Evolutionary conservation across 2,888 invertebrate species (phyloP).

Genomic region (Pammene aurita): DNA sequence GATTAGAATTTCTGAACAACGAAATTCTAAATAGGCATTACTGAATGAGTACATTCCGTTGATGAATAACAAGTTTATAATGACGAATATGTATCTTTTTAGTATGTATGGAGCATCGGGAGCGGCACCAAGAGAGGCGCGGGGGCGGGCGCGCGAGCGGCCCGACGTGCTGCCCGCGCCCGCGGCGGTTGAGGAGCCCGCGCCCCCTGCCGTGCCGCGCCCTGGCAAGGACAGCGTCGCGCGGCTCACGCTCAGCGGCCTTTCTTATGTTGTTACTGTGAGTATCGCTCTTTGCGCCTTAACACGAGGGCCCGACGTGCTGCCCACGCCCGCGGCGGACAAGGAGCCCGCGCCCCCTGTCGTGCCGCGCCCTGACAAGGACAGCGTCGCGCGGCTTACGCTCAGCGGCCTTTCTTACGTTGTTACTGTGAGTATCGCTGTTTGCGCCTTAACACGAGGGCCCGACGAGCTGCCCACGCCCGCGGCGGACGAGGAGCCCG

Average conservation of each 20-base stretch:
- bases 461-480: conserved; percentile 74
- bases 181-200: conserved; percentile 68
- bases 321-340: conserved; percentile 74
- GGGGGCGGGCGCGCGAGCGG: conserved; percentile 77
- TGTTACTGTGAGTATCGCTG: conserved; percentile 85
- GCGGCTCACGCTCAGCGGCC: conserved; percentile 90
- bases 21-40: too few relatives aligned
- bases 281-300: not conserved
- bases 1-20: too few relatives aligned
- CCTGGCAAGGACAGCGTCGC: conserved; percentile 91
- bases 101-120: conserved; percentile 82
- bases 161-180: conserved; percentile 78
- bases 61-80: too few relatives aligned
- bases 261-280: conserved; percentile 91
- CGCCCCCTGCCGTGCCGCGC: conserved; percentile 67
- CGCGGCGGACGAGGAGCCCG: conserved; percentile 71
- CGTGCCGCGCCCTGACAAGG: conserved; percentile 84
- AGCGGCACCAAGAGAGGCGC: conserved; percentile 79
- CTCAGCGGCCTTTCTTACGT: conserved; percentile 87
- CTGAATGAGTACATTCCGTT: too few relatives aligned
- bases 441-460: conserved; percentile 61
- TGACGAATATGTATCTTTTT: conserved; percentile 35
- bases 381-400: conserved; percentile 92
- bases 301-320: conserved; percentile 61
- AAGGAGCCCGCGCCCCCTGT: conserved; percentile 68